These are phyloP conservation scores for Pipa parva DNA, from an alignment of 2,113 vertebrate species.

Conservation along the genomic window DNA sequence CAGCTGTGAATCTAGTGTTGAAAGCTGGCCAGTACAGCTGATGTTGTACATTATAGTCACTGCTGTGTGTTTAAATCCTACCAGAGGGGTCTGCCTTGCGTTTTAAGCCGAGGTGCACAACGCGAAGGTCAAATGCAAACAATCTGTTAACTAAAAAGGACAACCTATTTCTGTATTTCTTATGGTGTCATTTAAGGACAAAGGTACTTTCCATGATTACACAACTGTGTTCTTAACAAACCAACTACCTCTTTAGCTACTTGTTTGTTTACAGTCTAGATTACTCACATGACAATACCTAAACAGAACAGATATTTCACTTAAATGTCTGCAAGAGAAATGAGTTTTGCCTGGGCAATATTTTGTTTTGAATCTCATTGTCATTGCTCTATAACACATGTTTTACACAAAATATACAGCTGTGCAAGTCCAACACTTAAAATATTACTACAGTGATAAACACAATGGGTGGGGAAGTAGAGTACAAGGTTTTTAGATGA, in stretches of 20 bases:
- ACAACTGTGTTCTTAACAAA: slow-evolving; percentile 29
- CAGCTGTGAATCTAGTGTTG: background rate
- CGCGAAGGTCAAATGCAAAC: slow-evolving; percentile 32
- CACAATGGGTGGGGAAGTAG: background rate
- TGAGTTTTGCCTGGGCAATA: background rate
- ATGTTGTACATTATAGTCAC: background rate
- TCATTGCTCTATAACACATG: background rate
- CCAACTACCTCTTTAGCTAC: slow-evolving; percentile 25
- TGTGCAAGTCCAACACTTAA: background rate
- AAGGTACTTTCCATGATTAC: slow-evolving; percentile 43
- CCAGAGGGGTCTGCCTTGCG: slow-evolving; percentile 3
- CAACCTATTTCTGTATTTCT: slow-evolving; percentile 29
- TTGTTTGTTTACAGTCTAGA: slow-evolving; percentile 22
- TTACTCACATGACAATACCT: slow-evolving; percentile 26
- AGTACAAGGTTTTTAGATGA: no score
- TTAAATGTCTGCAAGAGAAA: background rate
- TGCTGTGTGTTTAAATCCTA: slow-evolving; percentile 1
- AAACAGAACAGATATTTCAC: slow-evolving; percentile 9
- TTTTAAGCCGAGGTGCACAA: slow-evolving; percentile 20
- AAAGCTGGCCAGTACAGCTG: background rate
- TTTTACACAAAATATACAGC: no score
- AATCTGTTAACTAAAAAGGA: slow-evolving; percentile 34
- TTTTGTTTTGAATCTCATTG: background rate
- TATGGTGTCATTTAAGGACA: slow-evolving; percentile 38
- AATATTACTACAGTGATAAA: background rate